phyloP scores from a whole-genome alignment of 2,888 invertebrate genomes.

The Tipula unca region DNA sequence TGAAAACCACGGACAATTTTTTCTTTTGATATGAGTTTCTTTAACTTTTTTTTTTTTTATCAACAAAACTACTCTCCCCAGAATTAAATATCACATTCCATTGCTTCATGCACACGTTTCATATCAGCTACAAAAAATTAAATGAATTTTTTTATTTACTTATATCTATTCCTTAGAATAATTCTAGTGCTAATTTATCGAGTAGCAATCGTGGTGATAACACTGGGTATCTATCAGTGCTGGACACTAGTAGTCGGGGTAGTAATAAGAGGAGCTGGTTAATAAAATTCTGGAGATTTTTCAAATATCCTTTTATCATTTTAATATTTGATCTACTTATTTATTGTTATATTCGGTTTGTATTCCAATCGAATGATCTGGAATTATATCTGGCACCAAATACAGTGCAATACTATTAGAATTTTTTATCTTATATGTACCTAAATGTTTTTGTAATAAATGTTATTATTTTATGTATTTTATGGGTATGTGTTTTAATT shows the following conservation, averaged over 20 bases:
- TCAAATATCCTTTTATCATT: slow-evolving; percentile 32
- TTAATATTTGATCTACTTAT: slow-evolving; percentile 30
- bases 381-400: not conserved
- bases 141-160: not conserved
- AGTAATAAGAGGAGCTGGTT: slow-evolving; percentile 25
- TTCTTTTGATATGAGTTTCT: too few species aligned
- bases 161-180: not conserved
- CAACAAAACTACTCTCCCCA: too few species aligned
- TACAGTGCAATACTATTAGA: not conserved
- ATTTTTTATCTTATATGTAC: not conserved
- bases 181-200: not conserved
- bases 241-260: not conserved
- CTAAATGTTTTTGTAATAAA: not conserved
- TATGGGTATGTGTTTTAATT: not conserved
- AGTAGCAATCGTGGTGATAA: not conserved
- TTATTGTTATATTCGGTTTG: not conserved
- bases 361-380: not conserved
- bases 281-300: slow-evolving; percentile 29
- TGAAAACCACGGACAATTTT: too few species aligned
- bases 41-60: too few species aligned
- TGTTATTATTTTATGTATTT: not conserved
- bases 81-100: not conserved
- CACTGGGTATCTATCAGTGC: not conserved
- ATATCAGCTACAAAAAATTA: not conserved
- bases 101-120: not conserved